Base-by-base conservation (phyloP, 2,113 vertebrate species). In the Baryphthengus martii region DNA sequence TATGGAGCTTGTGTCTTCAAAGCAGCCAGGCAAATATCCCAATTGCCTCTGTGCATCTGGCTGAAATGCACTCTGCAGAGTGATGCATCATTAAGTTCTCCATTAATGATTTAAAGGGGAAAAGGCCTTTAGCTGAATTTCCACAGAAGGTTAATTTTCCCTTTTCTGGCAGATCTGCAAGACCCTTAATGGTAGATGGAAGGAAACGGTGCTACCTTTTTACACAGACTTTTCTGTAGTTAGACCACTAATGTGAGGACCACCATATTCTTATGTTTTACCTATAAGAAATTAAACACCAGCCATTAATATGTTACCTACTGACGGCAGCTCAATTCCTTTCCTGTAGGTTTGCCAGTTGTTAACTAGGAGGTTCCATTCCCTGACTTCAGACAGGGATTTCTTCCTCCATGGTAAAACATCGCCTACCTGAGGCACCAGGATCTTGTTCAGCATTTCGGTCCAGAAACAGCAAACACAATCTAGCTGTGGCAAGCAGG, bases 391-490 rank as follows among this genome's bases (percentile, higher is more conserved):
- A 97, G 96, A 87, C 96, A 93, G 96, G 94, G 93, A 86, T 96
- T 97, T 97, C 97, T 97, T 95, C 97, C 97, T 97, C 88, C 95
- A 71, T 58, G 93, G 92, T 97, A 95, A 98, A 97, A 97, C 96
- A 91, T 96, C 92, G 67, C 97, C 97, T 98, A 98, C 98, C 97
- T 98, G 97, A 97, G 98, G 95, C 97, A 97, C 96, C 79, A 40
- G 97, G 97, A 97, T 98, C 97, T 95, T 97, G 83, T 98, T 98
- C 97, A 92, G 90, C 45, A 10, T 13, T 95, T 39, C 70, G 13
- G 89, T 98, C 98, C 98, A 98, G 98, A 98, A 98, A 98, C 97
- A 98, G 98, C 98, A 98, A 98, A 98, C 90, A 97, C 97, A 98
- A 97, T 98, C 97, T 97, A 93, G 95, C 97, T 97, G 96, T 96